These are phyloP conservation scores for Pygoscelis adeliae DNA, from an alignment of 2,113 vertebrate genomes.

Conservation along the genomic window DNA sequence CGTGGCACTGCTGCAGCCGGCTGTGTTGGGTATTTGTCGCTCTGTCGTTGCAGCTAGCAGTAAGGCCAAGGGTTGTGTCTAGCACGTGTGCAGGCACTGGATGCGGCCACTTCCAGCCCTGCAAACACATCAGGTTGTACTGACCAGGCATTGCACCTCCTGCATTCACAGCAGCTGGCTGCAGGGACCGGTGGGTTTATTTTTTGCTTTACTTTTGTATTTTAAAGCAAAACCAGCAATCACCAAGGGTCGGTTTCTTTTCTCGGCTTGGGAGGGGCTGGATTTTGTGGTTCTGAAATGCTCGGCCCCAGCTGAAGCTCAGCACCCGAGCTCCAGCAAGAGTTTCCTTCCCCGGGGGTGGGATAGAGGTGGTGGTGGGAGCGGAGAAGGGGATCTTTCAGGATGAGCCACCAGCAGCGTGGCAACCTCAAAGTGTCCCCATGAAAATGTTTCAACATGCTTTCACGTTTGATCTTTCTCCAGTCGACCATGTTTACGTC, in stretches of 20 bases:
- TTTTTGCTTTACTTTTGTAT: background rate
- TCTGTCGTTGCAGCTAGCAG: accelerated
- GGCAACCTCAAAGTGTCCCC: background rate
- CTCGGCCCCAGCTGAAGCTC: accelerated
- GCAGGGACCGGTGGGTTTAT: accelerated
- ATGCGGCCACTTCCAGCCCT: background rate
- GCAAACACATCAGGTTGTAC: background rate
- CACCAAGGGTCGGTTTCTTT: background rate
- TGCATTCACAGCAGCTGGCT: background rate
- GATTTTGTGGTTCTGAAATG: background rate
- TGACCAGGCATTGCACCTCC: background rate
- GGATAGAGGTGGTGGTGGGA: background rate
- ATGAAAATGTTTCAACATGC: accelerated
- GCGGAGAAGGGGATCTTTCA: background rate
- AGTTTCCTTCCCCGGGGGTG: accelerated
- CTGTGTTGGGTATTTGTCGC: background rate
- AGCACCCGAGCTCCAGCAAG: background rate
- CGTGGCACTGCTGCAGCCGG: accelerated
- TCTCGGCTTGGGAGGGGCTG: accelerated
- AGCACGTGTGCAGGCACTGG: background rate
- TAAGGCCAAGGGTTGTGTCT: background rate
- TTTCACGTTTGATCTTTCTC: background rate
- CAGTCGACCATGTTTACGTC: accelerated
- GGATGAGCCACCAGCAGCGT: background rate
- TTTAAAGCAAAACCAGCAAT: background rate